phyloP scores from a whole-genome alignment of 2,888 invertebrate species.

The Petrolisthes manimaculis region DNA sequence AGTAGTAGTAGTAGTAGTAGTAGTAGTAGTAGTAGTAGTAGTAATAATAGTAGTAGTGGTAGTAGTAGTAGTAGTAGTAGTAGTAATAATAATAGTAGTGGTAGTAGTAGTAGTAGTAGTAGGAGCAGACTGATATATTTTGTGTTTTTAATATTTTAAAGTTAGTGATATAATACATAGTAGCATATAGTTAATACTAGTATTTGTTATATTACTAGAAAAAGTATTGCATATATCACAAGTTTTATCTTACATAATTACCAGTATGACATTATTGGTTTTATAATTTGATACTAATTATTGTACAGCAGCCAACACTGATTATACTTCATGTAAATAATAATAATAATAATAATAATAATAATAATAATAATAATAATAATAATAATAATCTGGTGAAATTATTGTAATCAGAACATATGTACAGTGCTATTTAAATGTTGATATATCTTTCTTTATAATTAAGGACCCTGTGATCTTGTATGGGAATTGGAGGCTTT shows the following conservation, averaged over 20 bases:
- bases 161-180: no score
- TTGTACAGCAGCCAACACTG: not conserved
- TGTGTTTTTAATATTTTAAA: no score
- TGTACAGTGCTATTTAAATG: no score
- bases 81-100: not conserved
- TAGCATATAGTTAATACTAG: constrained; percentile 6
- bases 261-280: not conserved
- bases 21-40: not conserved
- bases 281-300: not conserved
- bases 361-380: not conserved
- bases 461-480: no score
- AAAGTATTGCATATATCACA: constrained; percentile 1
- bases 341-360: constrained; percentile 5
- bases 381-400: no score
- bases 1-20: not conserved
- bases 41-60: not conserved
- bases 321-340: not conserved
- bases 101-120: not conserved
- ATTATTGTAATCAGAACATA: no score
- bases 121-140: not conserved
- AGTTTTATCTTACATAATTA: not conserved
- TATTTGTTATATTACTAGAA: constrained; percentile 12
- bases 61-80: not conserved
- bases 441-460: no score
- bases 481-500: no score